Conservation (phyloP, 1,140 invertebrate genomes). For the Aphelenchoides fujianensis region DNA sequence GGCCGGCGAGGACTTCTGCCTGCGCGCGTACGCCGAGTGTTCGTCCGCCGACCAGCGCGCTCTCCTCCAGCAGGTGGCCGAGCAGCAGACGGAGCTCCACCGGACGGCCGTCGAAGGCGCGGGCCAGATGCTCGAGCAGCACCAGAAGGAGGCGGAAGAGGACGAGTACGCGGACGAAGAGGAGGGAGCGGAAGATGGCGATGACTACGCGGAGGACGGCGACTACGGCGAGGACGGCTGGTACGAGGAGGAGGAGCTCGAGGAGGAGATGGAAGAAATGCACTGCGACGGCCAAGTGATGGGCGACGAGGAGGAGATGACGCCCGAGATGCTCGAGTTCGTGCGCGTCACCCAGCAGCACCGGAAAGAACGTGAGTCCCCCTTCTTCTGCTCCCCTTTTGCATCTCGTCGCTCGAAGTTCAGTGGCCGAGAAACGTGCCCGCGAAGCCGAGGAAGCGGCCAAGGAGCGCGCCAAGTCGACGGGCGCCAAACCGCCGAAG, state of each 20-base stretch:
- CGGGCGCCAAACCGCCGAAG: no score
- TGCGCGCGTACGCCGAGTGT: neutral
- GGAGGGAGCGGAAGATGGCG: neutral
- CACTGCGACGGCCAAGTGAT: neutral
- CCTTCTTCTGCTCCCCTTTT: neutral
- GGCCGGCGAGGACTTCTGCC: conserved; percentile 4
- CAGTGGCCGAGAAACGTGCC: neutral
- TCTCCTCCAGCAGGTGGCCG: neutral
- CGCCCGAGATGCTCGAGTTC: conserved; percentile 17
- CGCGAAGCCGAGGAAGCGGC: no score
- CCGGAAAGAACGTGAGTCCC: conserved; percentile 13
- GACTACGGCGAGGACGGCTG: neutral
- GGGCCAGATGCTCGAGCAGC: no score
- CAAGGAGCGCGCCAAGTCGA: neutral
- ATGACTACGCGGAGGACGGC: neutral
- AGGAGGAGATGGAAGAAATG: conserved; percentile 5
- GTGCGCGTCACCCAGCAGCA: neutral
- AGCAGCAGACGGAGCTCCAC: neutral
- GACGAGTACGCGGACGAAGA: conserved; percentile 12
- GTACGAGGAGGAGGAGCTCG: conserved; percentile 3
- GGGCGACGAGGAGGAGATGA: conserved; percentile 8
- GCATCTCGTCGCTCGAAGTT: no score
- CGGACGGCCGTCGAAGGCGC: neutral
- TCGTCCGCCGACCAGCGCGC: neutral
- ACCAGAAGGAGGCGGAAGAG: neutral